These are phyloP conservation scores for Parambassis ranga DNA, from an alignment of 2,797 vertebrate species.

Conservation along the genomic window DNA sequence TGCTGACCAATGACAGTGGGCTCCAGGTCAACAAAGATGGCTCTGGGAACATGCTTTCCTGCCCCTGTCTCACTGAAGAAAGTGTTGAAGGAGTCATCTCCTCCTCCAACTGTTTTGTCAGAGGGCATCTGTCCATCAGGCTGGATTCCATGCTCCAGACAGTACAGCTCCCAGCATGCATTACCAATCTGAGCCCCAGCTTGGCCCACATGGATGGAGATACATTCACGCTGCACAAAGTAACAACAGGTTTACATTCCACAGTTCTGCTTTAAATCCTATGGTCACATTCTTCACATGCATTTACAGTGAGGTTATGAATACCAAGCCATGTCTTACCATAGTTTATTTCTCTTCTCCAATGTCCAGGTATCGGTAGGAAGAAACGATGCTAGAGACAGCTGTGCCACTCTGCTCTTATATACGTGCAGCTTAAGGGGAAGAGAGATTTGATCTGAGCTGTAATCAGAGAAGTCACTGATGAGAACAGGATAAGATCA, in stretches of 20 bases:
- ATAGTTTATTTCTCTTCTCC: slow-evolving; percentile 56
- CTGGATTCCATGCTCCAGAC: slow-evolving; percentile 81
- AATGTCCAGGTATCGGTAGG: slow-evolving; percentile 57
- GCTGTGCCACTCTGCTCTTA: slow-evolving; percentile 39
- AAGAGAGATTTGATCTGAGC: slow-evolving; percentile 60
- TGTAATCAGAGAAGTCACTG: slow-evolving; percentile 67
- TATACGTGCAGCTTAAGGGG: slow-evolving; percentile 52
- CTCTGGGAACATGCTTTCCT: slow-evolving; percentile 89
- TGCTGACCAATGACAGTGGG: slow-evolving; percentile 90
- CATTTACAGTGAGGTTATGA: not conserved
- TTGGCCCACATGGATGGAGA: slow-evolving; percentile 81
- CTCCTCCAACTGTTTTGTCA: slow-evolving; percentile 76
- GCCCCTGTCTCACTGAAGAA: slow-evolving; percentile 88
- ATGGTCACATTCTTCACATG: not conserved
- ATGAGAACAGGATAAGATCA: slow-evolving; percentile 62
- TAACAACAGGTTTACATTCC: not conserved
- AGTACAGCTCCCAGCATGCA: slow-evolving; percentile 82
- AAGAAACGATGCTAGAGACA: slow-evolving; percentile 40
- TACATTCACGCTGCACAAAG: slow-evolving; percentile 73
- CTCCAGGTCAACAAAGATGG: slow-evolving; percentile 93
- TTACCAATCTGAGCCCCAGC: slow-evolving; percentile 80
- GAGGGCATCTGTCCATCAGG: slow-evolving; percentile 79
- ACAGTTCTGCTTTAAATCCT: not conserved
- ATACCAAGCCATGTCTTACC: slow-evolving; percentile 45
- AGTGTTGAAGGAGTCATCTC: slow-evolving; percentile 85